Evolutionary conservation across 1,140 invertebrate genomes (phyloP).

Genomic region (Onthophagus taurus): DNA sequence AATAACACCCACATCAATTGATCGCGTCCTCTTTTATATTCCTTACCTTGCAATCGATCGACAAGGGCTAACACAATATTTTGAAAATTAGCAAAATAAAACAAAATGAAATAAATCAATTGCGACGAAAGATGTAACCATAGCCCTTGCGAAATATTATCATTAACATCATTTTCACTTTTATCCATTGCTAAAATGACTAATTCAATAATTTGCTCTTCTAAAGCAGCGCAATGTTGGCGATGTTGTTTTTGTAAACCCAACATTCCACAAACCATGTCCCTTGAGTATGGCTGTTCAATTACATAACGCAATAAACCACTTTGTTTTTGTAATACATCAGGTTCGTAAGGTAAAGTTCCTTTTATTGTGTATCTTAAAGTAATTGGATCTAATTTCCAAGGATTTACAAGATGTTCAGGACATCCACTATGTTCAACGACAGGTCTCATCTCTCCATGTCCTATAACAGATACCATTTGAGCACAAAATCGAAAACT

Average conservation of each 20-base stretch:
- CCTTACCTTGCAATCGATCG: slow-evolving; percentile 40
- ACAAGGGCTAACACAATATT: slow-evolving; percentile 84
- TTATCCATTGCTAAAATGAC: slow-evolving; percentile 87
- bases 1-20: slow-evolving; percentile 96
- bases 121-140: slow-evolving; percentile 93
- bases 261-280: slow-evolving; percentile 93
- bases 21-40: slow-evolving; percentile 66
- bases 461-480: slow-evolving; percentile 89
- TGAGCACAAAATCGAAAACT: slow-evolving; percentile 86
- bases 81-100: slow-evolving; percentile 88
- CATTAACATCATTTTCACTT: slow-evolving; percentile 67
- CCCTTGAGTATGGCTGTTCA: slow-evolving; percentile 90
- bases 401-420: slow-evolving; percentile 80
- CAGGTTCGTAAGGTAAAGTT: slow-evolving; percentile 82
- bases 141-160: slow-evolving; percentile 66
- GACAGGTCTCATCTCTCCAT: slow-evolving; percentile 83
- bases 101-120: slow-evolving; percentile 91
- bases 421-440: slow-evolving; percentile 87
- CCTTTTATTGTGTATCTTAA: slow-evolving; percentile 85
- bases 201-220: slow-evolving; percentile 87
- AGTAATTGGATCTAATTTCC: slow-evolving; percentile 77
- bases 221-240: slow-evolving; percentile 77
- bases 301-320: slow-evolving; percentile 80
- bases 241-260: slow-evolving; percentile 89
- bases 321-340: slow-evolving; percentile 83